Base-by-base conservation (phyloP, 2,888 invertebrate species). In the Aphidius colemani region DNA sequence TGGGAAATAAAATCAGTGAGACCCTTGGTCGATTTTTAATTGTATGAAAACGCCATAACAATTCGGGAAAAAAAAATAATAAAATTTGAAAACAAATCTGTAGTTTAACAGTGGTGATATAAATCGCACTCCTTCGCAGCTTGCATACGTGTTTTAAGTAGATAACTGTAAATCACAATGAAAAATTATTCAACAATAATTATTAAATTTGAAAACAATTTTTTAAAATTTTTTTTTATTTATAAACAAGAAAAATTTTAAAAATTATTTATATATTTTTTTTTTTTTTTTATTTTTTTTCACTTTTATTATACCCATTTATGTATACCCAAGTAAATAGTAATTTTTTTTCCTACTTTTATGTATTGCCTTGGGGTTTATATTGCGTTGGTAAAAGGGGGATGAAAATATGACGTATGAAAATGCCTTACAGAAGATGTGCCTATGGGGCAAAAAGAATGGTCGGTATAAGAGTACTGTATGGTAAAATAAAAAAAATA, bases 61-160 rank as follows among this genome's bases (percentile, higher is more conserved):
- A 61, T 60, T 51, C 41, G 51, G 45, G 49, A 63, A 61, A 48
- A 53, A 43, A 57, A 4, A 44, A 18, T 2, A 18, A 18, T 18
- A 18, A 18, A 18, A 18, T 18, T 18, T 18, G 13, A 18, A 18
- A 18, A 18, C 13, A 18, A 45, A 55, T 11, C 41, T n/a, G 7
- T 39, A 39, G 39, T 45, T 44, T 41, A 45, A 45, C 44, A 57
- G 46, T 49, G 53, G 65, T 48, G 65, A 65, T 61, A 61, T 65
- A 61, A 61, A 65, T 65, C 65, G 57, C 65, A 56, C 50, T 55
- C 30, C 46, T 11, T 18, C 58, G 18, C 57, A 30, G 30, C 30
- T 30, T 30, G 30, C 30, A 30, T 30, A 5, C 5, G 5, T 30
- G 30, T 30, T 30, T 30, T 30, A 30, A 30, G 30, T 30, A 30